phyloP scores from a whole-genome alignment of 2,113 vertebrate species.

The Gallinago jamesoni region DNA sequence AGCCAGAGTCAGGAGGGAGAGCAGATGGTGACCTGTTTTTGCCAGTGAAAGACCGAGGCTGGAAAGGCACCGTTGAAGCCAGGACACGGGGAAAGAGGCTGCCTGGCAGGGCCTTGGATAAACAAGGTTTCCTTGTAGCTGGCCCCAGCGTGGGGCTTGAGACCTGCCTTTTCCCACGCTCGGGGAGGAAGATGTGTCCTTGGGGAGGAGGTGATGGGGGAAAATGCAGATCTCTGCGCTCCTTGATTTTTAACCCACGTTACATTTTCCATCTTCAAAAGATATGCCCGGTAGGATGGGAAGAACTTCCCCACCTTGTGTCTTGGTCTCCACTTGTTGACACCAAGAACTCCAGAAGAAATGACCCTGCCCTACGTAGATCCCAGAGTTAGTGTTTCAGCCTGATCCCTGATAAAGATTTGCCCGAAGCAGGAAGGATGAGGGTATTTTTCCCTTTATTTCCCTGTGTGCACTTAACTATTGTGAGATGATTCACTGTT shows the following conservation, averaged over 20 bases:
- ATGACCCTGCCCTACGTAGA: accelerated
- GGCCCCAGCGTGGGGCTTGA: not conserved
- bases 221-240: accelerated
- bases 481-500: not conserved
- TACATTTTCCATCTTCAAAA: not conserved
- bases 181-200: not conserved
- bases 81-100: not conserved
- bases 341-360: not conserved
- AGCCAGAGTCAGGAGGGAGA: constrained; percentile 13
- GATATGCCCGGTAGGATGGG: not conserved
- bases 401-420: not conserved
- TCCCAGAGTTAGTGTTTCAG: accelerated
- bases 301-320: accelerated
- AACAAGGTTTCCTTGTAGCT: not conserved
- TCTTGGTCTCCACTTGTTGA: accelerated
- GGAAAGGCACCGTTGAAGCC: not conserved
- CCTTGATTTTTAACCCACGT: accelerated
- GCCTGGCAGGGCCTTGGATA: not conserved
- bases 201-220: not conserved
- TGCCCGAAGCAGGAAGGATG: not conserved
- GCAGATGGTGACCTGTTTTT: constrained; percentile 50
- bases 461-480: not conserved
- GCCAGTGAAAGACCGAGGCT: constrained; percentile 1
- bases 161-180: not conserved
- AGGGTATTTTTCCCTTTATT: not conserved